Base-by-base conservation (phyloP, 2,888 invertebrate genomes). In the Drosophila pseudotalamancana region DNA sequence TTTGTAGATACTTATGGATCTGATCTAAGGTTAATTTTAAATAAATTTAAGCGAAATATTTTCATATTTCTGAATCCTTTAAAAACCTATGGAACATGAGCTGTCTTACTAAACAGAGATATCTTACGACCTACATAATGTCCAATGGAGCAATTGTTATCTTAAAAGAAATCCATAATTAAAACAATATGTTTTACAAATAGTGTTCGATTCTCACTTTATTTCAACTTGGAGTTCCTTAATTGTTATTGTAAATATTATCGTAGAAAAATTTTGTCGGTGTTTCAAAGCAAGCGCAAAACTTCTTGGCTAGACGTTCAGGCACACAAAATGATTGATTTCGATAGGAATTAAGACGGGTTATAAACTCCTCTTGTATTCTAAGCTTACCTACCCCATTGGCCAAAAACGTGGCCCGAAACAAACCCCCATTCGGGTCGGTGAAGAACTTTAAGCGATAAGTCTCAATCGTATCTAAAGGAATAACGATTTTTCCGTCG, bases 361-460 rank as follows among this genome's bases (percentile, higher is more conserved):
- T 71, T n/a, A 76, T 71, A 11, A 16, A 49, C 0, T 67, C 53
- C 18, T 64, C 27, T 0, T 27, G 9, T 1, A 71, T 12, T 1
- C 11, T 6, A 3, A 75, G 5, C 0, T 42, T 31, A 0, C 9
- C 5, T 4, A 48, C 4, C 2, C 5, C 0, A 5, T 11, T 37
- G 2, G 23, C 8, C 1, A 1, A 0, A 4, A 74, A 32, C 1
- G 46, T 54, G 0, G 61, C 49, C 0, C 63, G 57, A 31, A 67
- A 76, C 2, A 31, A 8, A 0, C 49, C 67, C 0, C 18, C 25
- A 18, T 59, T 71, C 0, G 77, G 63, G 3, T 23, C 6, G 6
- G 71, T 74, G 8, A 34, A 48, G 16, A 76, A 76, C 18, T 51
- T 42, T 3, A 76, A 45, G 1, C 55, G 68, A 40, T 29, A 74